These are phyloP conservation scores for Drosophila atripex DNA, from an alignment of 2,888 invertebrate genomes.

Conservation along the genomic window DNA sequence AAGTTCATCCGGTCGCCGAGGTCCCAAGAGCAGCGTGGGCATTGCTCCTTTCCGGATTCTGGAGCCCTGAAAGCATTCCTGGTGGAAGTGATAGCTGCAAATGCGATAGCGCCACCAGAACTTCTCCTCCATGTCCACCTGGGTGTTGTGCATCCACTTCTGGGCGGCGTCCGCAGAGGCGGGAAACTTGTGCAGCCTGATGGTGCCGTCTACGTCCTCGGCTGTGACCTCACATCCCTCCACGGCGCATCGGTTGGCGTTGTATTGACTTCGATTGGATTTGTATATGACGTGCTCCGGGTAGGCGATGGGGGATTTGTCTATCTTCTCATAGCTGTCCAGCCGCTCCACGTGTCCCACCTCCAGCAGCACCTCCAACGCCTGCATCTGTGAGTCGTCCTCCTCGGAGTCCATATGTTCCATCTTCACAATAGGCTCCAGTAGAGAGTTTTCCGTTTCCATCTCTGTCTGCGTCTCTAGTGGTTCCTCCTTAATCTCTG, in stretches of 20 bases:
- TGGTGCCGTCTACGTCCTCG: slow-evolving; percentile 44
- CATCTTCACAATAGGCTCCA: slow-evolving; percentile 45
- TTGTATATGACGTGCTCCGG: slow-evolving; percentile 5
- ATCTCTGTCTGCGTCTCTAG: slow-evolving; percentile 4
- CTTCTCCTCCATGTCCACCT: slow-evolving; percentile 59
- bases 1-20: slow-evolving; percentile 43
- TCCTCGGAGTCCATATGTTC: slow-evolving; percentile 44
- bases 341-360: slow-evolving; percentile 71
- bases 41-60: slow-evolving; percentile 67
- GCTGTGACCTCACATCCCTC: slow-evolving; percentile 57
- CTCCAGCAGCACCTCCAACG: slow-evolving; percentile 62
- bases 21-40: slow-evolving; percentile 68
- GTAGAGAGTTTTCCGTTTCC: slow-evolving; percentile 3
- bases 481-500: slow-evolving; percentile 2
- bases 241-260: slow-evolving; percentile 61
- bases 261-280: slow-evolving; percentile 39
- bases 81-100: slow-evolving; percentile 71
- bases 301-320: slow-evolving; percentile 22
- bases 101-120: slow-evolving; percentile 72
- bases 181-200: slow-evolving; percentile 72
- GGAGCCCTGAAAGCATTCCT: slow-evolving; percentile 64
- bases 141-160: slow-evolving; percentile 75
- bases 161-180: slow-evolving; percentile 50
- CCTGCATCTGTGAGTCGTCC: slow-evolving; percentile 20
- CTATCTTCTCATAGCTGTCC: slow-evolving; percentile 59